Percentiles rank a stretch among this genome's conserved stretches.
Evolutionary conservation across 2,113 vertebrate genomes (phyloP).

Genomic region (Thalassoma bifasciatum): DNA sequence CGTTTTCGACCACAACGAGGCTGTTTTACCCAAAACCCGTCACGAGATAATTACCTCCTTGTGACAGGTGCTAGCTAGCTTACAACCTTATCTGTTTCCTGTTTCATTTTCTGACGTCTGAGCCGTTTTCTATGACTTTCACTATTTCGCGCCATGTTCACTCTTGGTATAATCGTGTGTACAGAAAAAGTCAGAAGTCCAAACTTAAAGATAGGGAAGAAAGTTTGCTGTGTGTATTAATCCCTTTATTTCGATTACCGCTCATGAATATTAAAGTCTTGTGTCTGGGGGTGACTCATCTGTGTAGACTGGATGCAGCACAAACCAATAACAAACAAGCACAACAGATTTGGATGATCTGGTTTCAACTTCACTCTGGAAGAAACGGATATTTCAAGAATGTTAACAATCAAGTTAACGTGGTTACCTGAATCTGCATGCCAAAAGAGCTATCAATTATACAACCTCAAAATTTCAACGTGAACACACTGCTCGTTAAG

Average conservation of each 20-base stretch:
- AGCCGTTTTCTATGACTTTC: not conserved
- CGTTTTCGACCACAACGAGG: not conserved
- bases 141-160: not conserved
- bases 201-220: not conserved
- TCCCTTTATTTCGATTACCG: not conserved
- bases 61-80: constrained; percentile 69
- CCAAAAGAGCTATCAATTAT: not conserved
- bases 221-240: not conserved
- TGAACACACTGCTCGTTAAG: not conserved
- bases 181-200: not conserved
- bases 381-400: not conserved
- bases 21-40: not conserved
- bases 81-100: constrained; percentile 9
- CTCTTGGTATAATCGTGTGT: not conserved
- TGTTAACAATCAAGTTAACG: not conserved
- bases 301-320: not conserved
- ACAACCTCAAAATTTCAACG: not conserved
- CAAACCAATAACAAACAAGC: not conserved
- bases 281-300: constrained; percentile 6
- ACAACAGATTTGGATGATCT: not conserved
- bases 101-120: not conserved
- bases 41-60: constrained; percentile 5
- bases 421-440: not conserved
- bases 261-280: not conserved
- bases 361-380: not conserved